Evolutionary conservation across 2,113 vertebrate species (phyloP).

Genomic region (Trichomycterus rosablanca): DNA sequence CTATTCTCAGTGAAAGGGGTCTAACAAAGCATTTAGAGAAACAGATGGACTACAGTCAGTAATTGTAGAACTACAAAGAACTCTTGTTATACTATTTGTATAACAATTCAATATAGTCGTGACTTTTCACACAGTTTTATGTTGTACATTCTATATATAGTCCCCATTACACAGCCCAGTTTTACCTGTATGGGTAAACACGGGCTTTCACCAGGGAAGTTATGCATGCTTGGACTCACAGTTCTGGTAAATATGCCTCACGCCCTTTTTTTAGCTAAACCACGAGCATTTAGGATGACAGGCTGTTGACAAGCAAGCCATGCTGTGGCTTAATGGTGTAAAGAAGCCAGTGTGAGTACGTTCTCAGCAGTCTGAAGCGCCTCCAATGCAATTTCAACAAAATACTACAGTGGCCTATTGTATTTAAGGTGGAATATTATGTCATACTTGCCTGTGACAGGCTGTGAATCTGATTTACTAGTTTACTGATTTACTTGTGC

Average conservation of each 20-base stretch:
- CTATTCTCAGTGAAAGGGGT: no score
- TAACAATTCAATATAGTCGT: no score
- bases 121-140: no score
- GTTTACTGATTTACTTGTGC: no score
- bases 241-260: slow-evolving; percentile 9
- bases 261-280: slow-evolving; percentile 30
- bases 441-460: no score
- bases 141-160: no score
- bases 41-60: no score
- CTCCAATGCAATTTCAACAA: slow-evolving; percentile 2
- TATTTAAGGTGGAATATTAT: slow-evolving; percentile 12
- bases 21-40: no score
- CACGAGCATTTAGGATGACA: slow-evolving; percentile 36
- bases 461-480: no score
- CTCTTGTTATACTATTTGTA: no score
- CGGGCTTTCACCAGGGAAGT: slow-evolving; percentile 34
- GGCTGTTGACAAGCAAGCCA: slow-evolving; percentile 27
- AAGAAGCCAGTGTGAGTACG: slow-evolving; percentile 19
- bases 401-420: not conserved
- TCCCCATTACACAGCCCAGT: no score
- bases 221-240: slow-evolving; percentile 28
- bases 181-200: slow-evolving; percentile 37
- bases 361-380: slow-evolving; percentile 8
- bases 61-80: no score
- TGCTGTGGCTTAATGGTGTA: slow-evolving; percentile 19